phyloP scores from a whole-genome alignment of 2,888 invertebrate species.

The Caenorhabditis japonica region DNA sequence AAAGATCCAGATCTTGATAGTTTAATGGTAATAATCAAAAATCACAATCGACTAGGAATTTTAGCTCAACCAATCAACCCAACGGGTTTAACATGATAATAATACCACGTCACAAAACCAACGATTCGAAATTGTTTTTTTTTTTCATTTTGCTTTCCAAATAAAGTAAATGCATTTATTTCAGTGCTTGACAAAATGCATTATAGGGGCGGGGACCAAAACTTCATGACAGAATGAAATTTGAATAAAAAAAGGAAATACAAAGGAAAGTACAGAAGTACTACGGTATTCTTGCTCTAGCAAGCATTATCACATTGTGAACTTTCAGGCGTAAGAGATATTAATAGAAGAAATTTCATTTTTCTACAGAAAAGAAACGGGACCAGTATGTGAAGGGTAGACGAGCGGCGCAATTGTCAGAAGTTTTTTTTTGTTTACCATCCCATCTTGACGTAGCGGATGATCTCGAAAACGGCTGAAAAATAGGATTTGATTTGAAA shows the following conservation, averaged over 20 bases:
- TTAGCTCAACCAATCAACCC: too few species aligned
- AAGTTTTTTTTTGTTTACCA: slow-evolving; percentile 61
- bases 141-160: too few species aligned
- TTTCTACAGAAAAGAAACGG: slow-evolving; percentile 16
- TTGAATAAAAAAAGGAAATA: too few species aligned
- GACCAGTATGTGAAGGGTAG: slow-evolving; percentile 39
- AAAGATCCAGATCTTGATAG: too few species aligned
- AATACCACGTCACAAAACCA: too few species aligned
- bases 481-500: slow-evolving; percentile 63
- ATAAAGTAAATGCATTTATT: slow-evolving; percentile 45
- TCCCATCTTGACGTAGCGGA: slow-evolving; percentile 81
- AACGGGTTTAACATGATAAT: too few species aligned
- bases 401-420: background rate
- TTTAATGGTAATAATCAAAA: too few species aligned
- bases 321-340: background rate
- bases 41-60: too few species aligned
- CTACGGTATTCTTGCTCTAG: slow-evolving; percentile 35
- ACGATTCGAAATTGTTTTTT: slow-evolving; percentile 23
- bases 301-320: slow-evolving; percentile 24
- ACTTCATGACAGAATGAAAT: slow-evolving; percentile 8
- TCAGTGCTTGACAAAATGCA: slow-evolving; percentile 24
- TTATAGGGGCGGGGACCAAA: background rate
- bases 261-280: background rate
- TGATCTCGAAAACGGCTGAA: slow-evolving; percentile 94
- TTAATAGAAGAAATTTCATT: background rate